phyloP scores from a whole-genome alignment of 2,113 vertebrate genomes.

The Paraplagusia blochii region DNA sequence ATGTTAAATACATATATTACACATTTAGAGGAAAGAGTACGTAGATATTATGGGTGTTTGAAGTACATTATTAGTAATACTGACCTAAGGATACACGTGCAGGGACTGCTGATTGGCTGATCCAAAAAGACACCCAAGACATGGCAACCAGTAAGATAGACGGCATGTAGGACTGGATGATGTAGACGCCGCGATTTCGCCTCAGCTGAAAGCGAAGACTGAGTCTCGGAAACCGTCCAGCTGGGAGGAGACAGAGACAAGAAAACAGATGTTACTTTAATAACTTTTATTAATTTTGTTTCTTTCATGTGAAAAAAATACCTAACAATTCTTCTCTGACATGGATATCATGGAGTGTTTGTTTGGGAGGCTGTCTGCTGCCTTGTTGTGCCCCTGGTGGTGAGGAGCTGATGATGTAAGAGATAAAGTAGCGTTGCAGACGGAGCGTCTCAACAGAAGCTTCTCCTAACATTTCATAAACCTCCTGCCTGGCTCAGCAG shows the following conservation, averaged over 20 bases:
- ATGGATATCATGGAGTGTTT: no score
- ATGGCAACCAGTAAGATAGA: constrained; percentile 94
- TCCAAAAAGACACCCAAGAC: constrained; percentile 99
- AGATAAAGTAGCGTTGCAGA: constrained; percentile 4
- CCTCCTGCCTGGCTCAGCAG: constrained; percentile 38
- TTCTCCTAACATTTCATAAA: constrained; percentile 29
- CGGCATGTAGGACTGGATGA: constrained; percentile 98
- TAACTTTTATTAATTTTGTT: constrained; percentile 11
- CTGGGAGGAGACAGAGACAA: constrained; percentile 59
- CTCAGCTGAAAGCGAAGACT: constrained; percentile 90
- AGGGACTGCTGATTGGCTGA: constrained; percentile 95
- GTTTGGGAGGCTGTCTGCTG: constrained; percentile 8
- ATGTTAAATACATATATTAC: no score
- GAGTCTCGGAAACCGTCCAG: constrained; percentile 91
- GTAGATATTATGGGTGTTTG: no score
- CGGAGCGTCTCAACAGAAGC: constrained; percentile 18
- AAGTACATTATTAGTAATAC: not conserved
- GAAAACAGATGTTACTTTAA: constrained; percentile 22
- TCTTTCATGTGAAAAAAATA: constrained; percentile 22
- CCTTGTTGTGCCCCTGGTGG: constrained; percentile 11
- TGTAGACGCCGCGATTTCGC: constrained; percentile 92
- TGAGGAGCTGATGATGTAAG: constrained; percentile 7
- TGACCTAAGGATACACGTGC: constrained; percentile 92
- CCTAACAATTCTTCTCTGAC: constrained; percentile 17
- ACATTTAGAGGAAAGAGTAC: no score